These are phyloP conservation scores for Solea solea DNA, from an alignment of 2,113 vertebrate species.

Conservation along the genomic window DNA sequence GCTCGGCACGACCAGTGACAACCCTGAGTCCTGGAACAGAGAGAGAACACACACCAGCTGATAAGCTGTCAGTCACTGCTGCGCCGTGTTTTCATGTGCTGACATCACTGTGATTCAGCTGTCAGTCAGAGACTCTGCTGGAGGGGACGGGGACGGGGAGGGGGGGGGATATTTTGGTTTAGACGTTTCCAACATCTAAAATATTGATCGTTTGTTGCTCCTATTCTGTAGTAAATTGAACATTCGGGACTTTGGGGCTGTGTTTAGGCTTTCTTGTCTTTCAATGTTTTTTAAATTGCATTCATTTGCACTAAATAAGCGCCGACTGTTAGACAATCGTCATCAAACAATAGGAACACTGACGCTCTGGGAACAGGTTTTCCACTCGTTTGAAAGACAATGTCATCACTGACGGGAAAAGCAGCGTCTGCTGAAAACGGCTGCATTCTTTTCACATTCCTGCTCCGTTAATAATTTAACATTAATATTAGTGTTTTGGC, in stretches of 20 bases:
- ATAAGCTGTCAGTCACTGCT: background rate
- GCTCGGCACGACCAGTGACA: constrained; percentile 1
- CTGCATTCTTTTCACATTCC: constrained; percentile 5
- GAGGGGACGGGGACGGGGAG: background rate
- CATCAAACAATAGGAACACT: no score
- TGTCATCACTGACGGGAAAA: no score
- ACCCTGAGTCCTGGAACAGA: constrained; percentile 31
- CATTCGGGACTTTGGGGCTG: no score
- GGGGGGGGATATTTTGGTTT: no score
- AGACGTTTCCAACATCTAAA: no score
- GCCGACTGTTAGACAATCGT: background rate
- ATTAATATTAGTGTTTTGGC: constrained; percentile 9
- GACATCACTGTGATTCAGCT: constrained; percentile 27
- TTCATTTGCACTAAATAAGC: background rate
- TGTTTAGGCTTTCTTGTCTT: no score
- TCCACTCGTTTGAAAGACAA: no score
- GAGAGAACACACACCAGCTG: constrained; percentile 21
- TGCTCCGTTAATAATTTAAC: constrained; percentile 33
- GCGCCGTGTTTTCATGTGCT: background rate
- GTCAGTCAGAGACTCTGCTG: constrained; percentile 5
- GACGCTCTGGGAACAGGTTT: no score
- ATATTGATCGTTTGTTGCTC: no score
- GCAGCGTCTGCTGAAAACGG: background rate
- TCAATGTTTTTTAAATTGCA: background rate
- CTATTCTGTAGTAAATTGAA: no score